Evolutionary conservation across 2,113 vertebrate species (phyloP).

Genomic region (Pelodiscus sinensis): DNA sequence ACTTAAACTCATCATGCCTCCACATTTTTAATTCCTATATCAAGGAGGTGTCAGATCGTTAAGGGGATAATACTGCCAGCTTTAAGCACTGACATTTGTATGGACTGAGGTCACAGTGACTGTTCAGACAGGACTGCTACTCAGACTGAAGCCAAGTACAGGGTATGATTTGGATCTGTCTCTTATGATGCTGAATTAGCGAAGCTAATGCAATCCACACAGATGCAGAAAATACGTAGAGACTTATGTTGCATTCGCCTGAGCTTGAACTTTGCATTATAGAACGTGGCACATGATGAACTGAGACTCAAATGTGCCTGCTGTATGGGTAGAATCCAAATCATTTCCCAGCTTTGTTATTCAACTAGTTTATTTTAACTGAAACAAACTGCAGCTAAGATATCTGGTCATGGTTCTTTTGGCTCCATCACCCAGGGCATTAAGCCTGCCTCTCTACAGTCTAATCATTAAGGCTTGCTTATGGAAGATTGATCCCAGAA

Average conservation of each 20-base stretch:
- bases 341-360: neutral
- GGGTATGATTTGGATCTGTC: neutral
- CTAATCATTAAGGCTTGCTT: slow-evolving; percentile 15
- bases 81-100: neutral
- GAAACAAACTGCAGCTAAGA: neutral
- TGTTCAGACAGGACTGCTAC: neutral
- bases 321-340: neutral
- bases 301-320: neutral
- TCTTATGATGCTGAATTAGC: neutral
- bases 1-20: neutral
- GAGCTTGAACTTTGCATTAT: neutral
- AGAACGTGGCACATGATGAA: rapidly evolving
- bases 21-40: neutral
- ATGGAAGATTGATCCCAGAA: slow-evolving; percentile 10
- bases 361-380: neutral
- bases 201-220: neutral
- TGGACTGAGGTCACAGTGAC: neutral
- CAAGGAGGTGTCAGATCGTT: neutral
- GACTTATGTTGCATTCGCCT: neutral
- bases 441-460: neutral
- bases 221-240: neutral
- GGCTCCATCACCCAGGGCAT: neutral
- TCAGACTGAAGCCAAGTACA: neutral
- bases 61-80: neutral
- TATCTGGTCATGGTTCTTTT: neutral